A percentile compares a stretch with the other conserved stretches of the same genome.
phyloP scores from a whole-genome alignment of 1,140 invertebrate species.

The Hormaphis cornu region DNA sequence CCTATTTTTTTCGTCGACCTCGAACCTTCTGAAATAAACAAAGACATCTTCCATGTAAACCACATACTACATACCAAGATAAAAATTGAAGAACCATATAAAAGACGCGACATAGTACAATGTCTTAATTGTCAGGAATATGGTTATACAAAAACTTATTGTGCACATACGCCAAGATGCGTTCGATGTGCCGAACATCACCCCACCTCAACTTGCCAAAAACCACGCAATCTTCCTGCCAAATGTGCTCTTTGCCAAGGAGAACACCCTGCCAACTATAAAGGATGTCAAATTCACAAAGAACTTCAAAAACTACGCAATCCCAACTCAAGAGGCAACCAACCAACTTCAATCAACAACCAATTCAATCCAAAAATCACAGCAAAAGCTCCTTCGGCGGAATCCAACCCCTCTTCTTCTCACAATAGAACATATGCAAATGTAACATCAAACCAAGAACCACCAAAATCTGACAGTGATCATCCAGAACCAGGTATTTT shows the following conservation, averaged over 20 bases:
- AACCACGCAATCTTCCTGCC: not conserved
- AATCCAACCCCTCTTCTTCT: too few relatives aligned
- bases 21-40: slow-evolving; percentile 40
- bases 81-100: slow-evolving; percentile 37
- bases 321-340: too few relatives aligned
- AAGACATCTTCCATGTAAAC: slow-evolving; percentile 39
- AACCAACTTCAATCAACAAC: not conserved
- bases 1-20: slow-evolving; percentile 41
- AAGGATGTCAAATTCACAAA: slow-evolving; percentile 13
- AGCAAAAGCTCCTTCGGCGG: not conserved
- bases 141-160: slow-evolving; percentile 42
- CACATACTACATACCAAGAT: slow-evolving; percentile 38
- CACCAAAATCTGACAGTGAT: too few relatives aligned
- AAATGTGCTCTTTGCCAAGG: not conserved
- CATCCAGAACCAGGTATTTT: not conserved
- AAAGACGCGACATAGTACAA: slow-evolving; percentile 37
- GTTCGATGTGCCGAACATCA: slow-evolving; percentile 38
- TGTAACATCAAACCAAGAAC: too few relatives aligned
- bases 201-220: not conserved
- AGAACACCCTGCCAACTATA: slow-evolving; percentile 21
- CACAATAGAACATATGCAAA: not conserved
- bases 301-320: not conserved
- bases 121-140: slow-evolving; percentile 41
- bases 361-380: not conserved
- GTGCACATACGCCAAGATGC: slow-evolving; percentile 38